Evolutionary conservation across 2,113 vertebrate species (phyloP), one percentile per base, ranked within the genome.

Genomic region (Synchiropus splendidus): DNA sequence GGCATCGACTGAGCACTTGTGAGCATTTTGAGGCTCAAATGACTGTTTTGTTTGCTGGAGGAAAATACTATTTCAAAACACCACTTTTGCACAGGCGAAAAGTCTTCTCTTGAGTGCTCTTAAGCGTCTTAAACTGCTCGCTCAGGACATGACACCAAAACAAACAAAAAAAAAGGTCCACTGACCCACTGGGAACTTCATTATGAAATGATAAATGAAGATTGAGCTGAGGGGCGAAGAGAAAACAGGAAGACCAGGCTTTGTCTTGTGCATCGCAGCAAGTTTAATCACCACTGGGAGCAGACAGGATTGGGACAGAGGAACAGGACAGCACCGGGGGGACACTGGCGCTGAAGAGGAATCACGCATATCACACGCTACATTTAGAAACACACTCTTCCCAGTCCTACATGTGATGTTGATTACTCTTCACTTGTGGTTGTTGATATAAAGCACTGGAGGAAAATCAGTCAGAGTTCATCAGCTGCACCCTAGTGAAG

Each of bases 401-500:
- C 85, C 88, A 80, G 88, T 85, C 87, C 90, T 85, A 87, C 88
- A 88, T 86, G 86, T 88, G 83, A 89, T 85, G 86, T 83, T 77
- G 73, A 82, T 80, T 82, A 87, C 81, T 81, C 83, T 75, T 78
- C 47, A 58, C 56, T 70, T 62, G 51, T 72, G 72, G 68, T 71
- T 61, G 72, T 69, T 69, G 62, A 67, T 67, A 54, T 80, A 87
- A 85, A 91, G 89, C 90, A 91, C 89, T 90, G 79, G 74, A 85
- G 85, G 84, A 90, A 88, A 88, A 85, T 84, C 87, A n/a, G 86
- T 79, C 75, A 87, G n/a, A 36, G 79, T 86, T 76, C 74, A 47
- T 65, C 18, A 75, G 87, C 87, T 81, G 81, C 88, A 88, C 79
- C 87, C 84, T 83, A 88, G 84, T 8, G 21, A 27, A 27, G 21